phyloP scores from a whole-genome alignment of 1,140 invertebrate species.

The Spodoptera frugiperda region DNA sequence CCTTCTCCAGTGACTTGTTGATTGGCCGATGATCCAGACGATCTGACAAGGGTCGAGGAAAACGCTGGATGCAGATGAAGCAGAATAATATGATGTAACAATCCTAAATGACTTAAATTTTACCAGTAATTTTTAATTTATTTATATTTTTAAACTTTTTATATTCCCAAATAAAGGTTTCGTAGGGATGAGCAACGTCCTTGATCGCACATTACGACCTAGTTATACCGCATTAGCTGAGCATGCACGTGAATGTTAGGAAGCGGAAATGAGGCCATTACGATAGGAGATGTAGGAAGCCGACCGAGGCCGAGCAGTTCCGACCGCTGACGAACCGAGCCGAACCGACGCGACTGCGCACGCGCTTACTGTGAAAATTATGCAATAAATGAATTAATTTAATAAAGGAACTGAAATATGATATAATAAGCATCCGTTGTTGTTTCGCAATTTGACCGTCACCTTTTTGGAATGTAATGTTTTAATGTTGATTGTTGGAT shows the following conservation, averaged over 20 bases:
- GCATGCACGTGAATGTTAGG: conserved; percentile 53
- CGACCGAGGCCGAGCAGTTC: conserved; percentile 56
- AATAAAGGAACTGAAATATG: conserved; percentile 14
- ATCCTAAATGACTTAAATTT: too few relatives aligned
- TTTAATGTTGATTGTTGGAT: not conserved
- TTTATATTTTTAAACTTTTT: too few relatives aligned
- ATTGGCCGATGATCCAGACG: too few relatives aligned
- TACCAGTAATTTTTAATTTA: too few relatives aligned
- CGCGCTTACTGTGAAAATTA: conserved; percentile 26
- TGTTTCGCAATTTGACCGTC: conserved; percentile 30
- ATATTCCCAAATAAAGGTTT: too few relatives aligned
- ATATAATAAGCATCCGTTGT: conserved; percentile 40
- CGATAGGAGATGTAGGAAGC: conserved; percentile 63
- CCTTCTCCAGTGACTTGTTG: too few relatives aligned
- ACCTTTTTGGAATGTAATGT: conserved; percentile 9
- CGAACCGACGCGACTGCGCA: conserved; percentile 7
- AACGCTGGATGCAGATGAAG: too few relatives aligned
- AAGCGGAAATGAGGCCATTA: conserved; percentile 63
- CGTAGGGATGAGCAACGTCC: conserved; percentile 15
- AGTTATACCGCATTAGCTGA: conserved; percentile 41
- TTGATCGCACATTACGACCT: conserved; percentile 41
- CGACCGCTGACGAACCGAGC: conserved; percentile 17
- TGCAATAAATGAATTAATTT: conserved; percentile 39
- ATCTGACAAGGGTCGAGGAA: too few relatives aligned
- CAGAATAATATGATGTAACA: too few relatives aligned